phyloP scores from a whole-genome alignment of 2,113 vertebrate genomes.

The Ammodytes dubius region DNA sequence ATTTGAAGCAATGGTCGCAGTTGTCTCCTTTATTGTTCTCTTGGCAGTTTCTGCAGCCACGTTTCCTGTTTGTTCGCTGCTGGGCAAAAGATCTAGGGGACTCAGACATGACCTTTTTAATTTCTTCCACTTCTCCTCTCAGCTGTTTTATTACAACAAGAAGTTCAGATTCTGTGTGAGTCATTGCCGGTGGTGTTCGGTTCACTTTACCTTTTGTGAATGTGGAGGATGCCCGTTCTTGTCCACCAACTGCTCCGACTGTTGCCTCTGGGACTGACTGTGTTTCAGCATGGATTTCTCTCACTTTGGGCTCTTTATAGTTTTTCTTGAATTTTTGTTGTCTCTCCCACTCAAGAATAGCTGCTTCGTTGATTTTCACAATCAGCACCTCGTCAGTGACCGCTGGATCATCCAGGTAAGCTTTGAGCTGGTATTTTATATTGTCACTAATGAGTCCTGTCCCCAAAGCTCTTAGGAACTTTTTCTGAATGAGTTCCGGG shows the following conservation, averaged over 20 bases:
- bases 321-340: constrained; percentile 42
- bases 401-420: constrained; percentile 30
- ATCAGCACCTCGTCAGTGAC: constrained; percentile 40
- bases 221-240: constrained; percentile 7
- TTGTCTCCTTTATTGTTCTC: constrained; percentile 6
- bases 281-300: too few species aligned
- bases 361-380: constrained; percentile 45
- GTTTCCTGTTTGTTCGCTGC: neutral
- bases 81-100: neutral
- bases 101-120: neutral
- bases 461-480: constrained; percentile 19
- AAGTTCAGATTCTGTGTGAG: constrained; percentile 25
- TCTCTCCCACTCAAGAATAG: constrained; percentile 51
- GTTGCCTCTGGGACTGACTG: neutral
- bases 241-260: neutral
- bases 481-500: constrained; percentile 48
- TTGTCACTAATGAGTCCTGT: constrained; percentile 32
- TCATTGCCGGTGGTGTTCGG: too few species aligned
- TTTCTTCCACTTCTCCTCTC: constrained; percentile 33
- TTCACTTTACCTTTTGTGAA: too few species aligned
- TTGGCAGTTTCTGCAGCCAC: constrained; percentile 36
- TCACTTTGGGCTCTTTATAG: too few species aligned
- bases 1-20: constrained; percentile 61
- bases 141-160: constrained; percentile 4
- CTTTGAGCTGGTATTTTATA: constrained; percentile 52